Conservation (phyloP, 2,888 invertebrate genomes). For the Pristionchus arcanus region DNA sequence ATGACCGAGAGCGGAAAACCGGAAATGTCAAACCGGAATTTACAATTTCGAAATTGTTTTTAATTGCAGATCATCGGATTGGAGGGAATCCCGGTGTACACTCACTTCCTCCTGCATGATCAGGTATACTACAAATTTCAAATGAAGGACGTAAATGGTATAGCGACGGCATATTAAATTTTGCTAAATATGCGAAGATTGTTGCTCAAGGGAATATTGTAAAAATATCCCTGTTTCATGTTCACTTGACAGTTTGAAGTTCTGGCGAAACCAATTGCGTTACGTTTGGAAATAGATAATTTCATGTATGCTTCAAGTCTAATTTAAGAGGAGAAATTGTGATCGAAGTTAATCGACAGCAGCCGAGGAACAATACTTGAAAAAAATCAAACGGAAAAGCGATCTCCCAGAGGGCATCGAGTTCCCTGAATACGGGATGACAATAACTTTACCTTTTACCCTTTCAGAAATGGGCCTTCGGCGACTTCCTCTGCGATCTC, state of each 20-base stretch:
- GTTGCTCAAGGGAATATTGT: neutral
- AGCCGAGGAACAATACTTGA: no score
- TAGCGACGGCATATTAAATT: no score
- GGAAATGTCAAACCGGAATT: neutral
- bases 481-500: conserved; percentile 94
- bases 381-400: neutral
- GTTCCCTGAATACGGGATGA: no score
- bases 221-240: neutral
- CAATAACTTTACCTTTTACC: no score
- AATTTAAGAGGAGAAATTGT: neutral
- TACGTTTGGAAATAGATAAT: neutral
- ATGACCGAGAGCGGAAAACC: neutral
- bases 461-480: conserved; percentile 88
- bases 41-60: neutral
- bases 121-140: no score
- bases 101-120: conserved; percentile 95
- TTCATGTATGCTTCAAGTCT: neutral
- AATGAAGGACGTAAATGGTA: no score
- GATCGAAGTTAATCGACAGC: neutral
- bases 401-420: no score
- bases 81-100: conserved; percentile 98
- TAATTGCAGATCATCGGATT: conserved; percentile 89
- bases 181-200: neutral
- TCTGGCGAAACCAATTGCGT: neutral
- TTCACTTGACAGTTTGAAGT: neutral